phyloP scores from a whole-genome alignment of 2,797 vertebrate species.

The Poeciliopsis infans region DNA sequence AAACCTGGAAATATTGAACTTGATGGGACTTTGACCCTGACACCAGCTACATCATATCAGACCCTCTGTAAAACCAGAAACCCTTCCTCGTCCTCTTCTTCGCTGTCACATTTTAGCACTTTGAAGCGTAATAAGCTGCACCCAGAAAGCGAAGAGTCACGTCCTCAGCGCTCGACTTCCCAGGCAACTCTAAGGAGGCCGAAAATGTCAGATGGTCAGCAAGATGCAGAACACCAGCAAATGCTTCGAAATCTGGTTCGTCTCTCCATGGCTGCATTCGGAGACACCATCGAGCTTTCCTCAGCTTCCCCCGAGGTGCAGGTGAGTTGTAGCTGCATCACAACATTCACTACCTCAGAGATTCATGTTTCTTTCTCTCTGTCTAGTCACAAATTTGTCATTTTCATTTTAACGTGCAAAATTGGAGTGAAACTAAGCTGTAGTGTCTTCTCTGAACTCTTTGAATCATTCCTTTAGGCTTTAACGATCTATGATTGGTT shows the following conservation, averaged over 20 bases:
- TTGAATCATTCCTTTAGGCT: slow-evolving; percentile 3
- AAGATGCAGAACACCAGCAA: slow-evolving; percentile 81
- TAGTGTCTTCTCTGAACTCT: slow-evolving; percentile 7
- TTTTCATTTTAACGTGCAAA: not conserved
- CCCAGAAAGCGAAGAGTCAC: slow-evolving; percentile 16
- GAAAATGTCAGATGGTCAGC: slow-evolving; percentile 63
- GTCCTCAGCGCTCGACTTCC: slow-evolving; percentile 31
- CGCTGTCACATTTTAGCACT: slow-evolving; percentile 67
- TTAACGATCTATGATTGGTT: not conserved
- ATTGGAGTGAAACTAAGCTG: not conserved
- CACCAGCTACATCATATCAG: slow-evolving; percentile 61
- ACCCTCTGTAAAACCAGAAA: slow-evolving; percentile 76
- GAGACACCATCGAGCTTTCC: slow-evolving; percentile 85
- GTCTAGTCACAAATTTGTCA: not conserved
- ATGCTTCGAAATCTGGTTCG: slow-evolving; percentile 91
- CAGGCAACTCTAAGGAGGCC: slow-evolving; percentile 78
- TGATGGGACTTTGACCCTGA: slow-evolving; percentile 64
- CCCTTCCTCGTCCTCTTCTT: slow-evolving; percentile 74
- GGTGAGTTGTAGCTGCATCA: slow-evolving; percentile 74
- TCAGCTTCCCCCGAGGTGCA: slow-evolving; percentile 92
- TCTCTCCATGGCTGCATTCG: slow-evolving; percentile 92
- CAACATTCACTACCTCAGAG: not conserved
- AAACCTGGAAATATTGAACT: slow-evolving; percentile 78
- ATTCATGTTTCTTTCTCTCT: too few relatives aligned
- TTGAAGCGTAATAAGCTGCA: slow-evolving; percentile 51